Conservation (phyloP, 2,888 invertebrate genomes). For the Argyra leucocephala region DNA sequence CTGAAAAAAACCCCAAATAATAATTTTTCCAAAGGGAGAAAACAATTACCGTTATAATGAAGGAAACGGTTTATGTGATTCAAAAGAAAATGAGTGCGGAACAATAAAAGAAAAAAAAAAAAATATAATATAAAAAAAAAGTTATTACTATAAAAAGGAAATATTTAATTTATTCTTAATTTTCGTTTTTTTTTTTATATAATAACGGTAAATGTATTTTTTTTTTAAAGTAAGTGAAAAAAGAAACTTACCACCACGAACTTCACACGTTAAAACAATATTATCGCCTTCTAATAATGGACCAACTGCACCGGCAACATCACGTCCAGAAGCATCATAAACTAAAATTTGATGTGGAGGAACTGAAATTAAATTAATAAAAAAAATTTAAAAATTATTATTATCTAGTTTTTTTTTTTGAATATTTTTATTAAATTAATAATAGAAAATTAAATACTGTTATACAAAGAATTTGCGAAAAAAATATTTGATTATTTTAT, state of each 20-base stretch:
- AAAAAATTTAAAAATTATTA: not conserved
- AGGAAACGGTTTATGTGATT: not conserved
- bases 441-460: too few relatives aligned
- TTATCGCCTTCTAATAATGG: slow-evolving; percentile 75
- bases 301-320: slow-evolving; percentile 68
- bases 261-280: slow-evolving; percentile 74
- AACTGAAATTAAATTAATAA: slow-evolving; percentile 51
- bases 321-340: slow-evolving; percentile 73
- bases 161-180: too few relatives aligned
- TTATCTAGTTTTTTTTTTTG: not conserved
- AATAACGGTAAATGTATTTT: too few relatives aligned
- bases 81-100: not conserved
- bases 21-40: not conserved
- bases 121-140: not conserved
- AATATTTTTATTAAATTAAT: slow-evolving; percentile 12
- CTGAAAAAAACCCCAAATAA: not conserved
- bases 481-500: too few relatives aligned
- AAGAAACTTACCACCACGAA: slow-evolving; percentile 67
- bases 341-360: slow-evolving; percentile 79
- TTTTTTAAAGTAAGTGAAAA: not conserved
- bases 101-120: not conserved
- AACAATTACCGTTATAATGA: not conserved
- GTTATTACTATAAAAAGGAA: too few relatives aligned
- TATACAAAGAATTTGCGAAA: too few relatives aligned
- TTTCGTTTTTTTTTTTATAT: too few relatives aligned